A percentile compares a stretch with the other conserved stretches of the same genome.
These are phyloP conservation scores for Sphaerophoria taeniata DNA, from an alignment of 2,888 invertebrate genomes.

Conservation along the genomic window DNA sequence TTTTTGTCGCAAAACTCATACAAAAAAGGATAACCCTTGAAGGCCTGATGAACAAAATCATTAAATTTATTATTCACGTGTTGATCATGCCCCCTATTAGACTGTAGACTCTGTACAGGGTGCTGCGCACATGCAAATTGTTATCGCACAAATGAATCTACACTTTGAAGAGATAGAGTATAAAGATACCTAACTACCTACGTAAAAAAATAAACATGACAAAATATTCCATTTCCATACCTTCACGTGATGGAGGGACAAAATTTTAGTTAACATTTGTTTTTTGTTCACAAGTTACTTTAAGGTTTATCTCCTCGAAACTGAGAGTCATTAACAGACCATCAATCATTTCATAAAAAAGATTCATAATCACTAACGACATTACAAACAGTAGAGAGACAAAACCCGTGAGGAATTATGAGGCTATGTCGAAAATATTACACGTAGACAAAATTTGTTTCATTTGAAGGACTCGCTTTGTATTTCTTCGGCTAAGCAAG, in stretches of 20 bases:
- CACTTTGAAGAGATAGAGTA: not conserved
- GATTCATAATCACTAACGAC: conserved; percentile 74
- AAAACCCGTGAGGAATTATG: conserved; percentile 42
- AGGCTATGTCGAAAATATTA: not conserved
- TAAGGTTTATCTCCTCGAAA: conserved; percentile 59
- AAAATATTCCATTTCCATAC: conserved; percentile 10
- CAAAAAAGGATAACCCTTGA: conserved; percentile 59
- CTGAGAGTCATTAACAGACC: conserved; percentile 74
- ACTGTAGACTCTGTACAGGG: conserved; percentile 49
- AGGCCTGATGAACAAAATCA: conserved; percentile 61
- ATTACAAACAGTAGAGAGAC: conserved; percentile 61
- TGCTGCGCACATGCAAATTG: conserved; percentile 67
- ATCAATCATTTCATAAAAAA: conserved; percentile 72
- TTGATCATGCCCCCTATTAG: conserved; percentile 64
- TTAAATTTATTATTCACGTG: conserved; percentile 72
- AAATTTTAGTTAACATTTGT: conserved; percentile 43
- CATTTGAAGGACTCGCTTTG: too few species aligned
- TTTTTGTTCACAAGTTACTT: conserved; percentile 15
- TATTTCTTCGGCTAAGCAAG: too few species aligned
- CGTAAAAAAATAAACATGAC: conserved; percentile 23
- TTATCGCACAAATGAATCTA: conserved; percentile 58
- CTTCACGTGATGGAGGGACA: conserved; percentile 32
- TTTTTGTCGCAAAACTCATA: conserved; percentile 40
- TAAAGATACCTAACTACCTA: not conserved
- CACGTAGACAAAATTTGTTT: conserved; percentile 1